Evolutionary conservation across 2,113 vertebrate species (phyloP), one percentile per base, ranked within the genome.

Genomic region (Mugil cephalus): DNA sequence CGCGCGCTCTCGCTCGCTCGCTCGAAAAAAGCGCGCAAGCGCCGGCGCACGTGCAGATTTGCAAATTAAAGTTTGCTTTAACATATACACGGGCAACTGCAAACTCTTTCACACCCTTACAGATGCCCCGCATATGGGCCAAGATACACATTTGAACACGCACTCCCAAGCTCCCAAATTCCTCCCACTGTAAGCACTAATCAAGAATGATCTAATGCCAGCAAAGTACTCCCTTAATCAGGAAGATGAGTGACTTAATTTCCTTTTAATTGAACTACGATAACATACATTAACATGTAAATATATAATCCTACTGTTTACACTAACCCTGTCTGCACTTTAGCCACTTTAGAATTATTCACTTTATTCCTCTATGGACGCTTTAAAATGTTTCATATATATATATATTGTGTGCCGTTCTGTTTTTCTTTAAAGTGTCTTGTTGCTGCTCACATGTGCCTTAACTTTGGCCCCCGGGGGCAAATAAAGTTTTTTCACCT

Each of bases 201-300:
- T 51, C 21, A 55, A 30, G 24, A 30, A 18, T 66, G 35, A 60
- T 61, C 18, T 38, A 65, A 61, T 45, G 30, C 58, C 17, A 35
- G 24, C 11, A 60, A n/a, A 43, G 36, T 19, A 40, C 21, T 42
- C 38, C 46, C 52, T 54, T 38, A 13, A 53, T 38, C 36, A 21
- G 14, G 17, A 36, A 71, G 14, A 71, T 77, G 54, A 72, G 72
- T 61, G 38, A 85, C 58, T 55, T 21, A 18, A 10, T 48, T 38
- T 58, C 60, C 72, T 63, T 68, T 79, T 56, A 81, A 77, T 76
- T 39, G 53, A 71, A 60, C 77, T 73, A 38, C 42, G 5, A 30
- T 30, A 30, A 30, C 24, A 30, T 30, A 5, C 24, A 30, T 3
- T 30, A 30, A 30, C 24, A 5, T 30, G 24, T 30, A 30, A 30